Base-by-base conservation (phyloP, 2,113 vertebrate genomes). In the Chaetura pelagica region DNA sequence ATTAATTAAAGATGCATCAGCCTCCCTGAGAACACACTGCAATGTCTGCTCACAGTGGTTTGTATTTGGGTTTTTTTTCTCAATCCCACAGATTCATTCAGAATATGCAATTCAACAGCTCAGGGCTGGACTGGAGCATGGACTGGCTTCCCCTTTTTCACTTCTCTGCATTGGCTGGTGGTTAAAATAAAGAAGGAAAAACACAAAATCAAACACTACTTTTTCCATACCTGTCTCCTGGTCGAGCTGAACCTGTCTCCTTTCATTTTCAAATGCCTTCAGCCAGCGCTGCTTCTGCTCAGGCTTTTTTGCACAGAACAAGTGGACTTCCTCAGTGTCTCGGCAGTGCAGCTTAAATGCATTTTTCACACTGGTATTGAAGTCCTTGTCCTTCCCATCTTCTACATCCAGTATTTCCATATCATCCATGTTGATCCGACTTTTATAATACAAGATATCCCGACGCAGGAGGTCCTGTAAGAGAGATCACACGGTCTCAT, bases 201-300 rank as follows among this genome's bases (percentile, higher is more conserved):
- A 1, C n/a, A 40, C 17, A 55, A 30, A 29, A 17, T 29, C 29
- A 9, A 17, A 17, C 54, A n/a, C 0, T 51, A 16, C 22, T 44
- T 11, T 27, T 40, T 55, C 46, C 80, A 7, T 93, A 99, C 99
- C 99, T 94, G 99, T 99, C 92, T 99, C 99, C 9, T 97, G 98
- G 97, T 99, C 99, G 0, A 99, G 98, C 88, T 98, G 98, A 93
- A 99, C 99, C 96, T 99, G 99, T 62, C 97, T 98, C 94, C 99
- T 98, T 94, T 99, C 99, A 6, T 99, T 99, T 54, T 98, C 92
- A 38, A 99, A 99, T 1, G 99, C 99, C 75, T 98, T 97, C 48
- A 99, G 97, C 99, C 99, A 99, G 79, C 99, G 99, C 82, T 99
- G 98, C 55, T 99, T 99, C 96, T 99, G 99, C 95, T 99, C 99